phyloP scores from a whole-genome alignment of 2,888 invertebrate species.

The Matsumyia berberina region DNA sequence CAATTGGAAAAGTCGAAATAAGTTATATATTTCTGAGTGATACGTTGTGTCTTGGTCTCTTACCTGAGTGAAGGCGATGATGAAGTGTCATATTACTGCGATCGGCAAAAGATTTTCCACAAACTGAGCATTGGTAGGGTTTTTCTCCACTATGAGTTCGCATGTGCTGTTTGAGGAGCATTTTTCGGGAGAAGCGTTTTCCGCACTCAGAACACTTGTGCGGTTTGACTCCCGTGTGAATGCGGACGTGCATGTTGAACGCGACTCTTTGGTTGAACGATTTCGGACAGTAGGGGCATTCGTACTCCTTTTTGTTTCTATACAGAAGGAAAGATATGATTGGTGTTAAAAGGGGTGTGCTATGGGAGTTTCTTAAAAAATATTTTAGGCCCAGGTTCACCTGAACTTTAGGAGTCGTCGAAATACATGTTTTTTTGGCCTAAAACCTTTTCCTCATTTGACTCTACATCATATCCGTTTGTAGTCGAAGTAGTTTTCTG shows the following conservation, averaged over 20 bases:
- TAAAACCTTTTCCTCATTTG: too few relatives aligned
- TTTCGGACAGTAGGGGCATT: constrained; percentile 92
- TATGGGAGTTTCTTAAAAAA: too few relatives aligned
- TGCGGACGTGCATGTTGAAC: constrained; percentile 94
- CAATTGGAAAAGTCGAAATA: not conserved
- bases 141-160: constrained; percentile 92
- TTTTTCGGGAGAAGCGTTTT: constrained; percentile 93
- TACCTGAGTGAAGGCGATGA: constrained; percentile 90
- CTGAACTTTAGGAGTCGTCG: too few relatives aligned
- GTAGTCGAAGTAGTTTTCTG: too few relatives aligned
- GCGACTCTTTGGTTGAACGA: constrained; percentile 94
- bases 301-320: constrained; percentile 92
- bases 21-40: not conserved
- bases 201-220: constrained; percentile 91
- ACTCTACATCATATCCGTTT: too few relatives aligned
- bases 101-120: constrained; percentile 93
- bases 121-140: constrained; percentile 92
- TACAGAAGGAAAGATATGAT: constrained; percentile 73
- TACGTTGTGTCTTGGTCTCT: not conserved
- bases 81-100: constrained; percentile 94
- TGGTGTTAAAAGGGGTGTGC: constrained; percentile 7
- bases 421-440: too few relatives aligned
- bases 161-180: constrained; percentile 93
- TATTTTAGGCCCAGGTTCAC: too few relatives aligned
- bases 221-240: constrained; percentile 92